Base-by-base conservation (phyloP, 64 coral and sea anemone species). In the Porites australiensis region DNA sequence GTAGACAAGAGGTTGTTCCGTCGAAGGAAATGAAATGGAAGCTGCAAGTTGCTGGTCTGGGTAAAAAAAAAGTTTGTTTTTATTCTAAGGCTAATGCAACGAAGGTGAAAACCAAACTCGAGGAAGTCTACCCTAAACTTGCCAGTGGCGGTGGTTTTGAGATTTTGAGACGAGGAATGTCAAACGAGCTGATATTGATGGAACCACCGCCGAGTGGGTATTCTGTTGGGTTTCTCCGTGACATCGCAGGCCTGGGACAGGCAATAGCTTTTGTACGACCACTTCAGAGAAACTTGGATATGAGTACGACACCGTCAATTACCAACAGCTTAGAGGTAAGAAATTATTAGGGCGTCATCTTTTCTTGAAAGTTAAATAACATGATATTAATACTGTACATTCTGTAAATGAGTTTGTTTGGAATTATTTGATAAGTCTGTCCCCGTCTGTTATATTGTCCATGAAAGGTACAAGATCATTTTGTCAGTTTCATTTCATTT, bases 1-100 rank as follows among this genome's bases (percentile, higher is more conserved):
- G 58, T 68, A 13, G 78, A 44, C 20, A 82, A 82, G 77, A 65
- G 70, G 48, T 82, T 37, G 89, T 77, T 77, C 89, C 89, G 22
- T 72, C 89, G 51, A 91, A 91, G 44, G 47, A 58, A 50, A 82
- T 82, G 77, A 80, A 91, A 82, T 58, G 58, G 76, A 80, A 82
- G 77, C 77, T 90, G 20, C 88, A 90, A 81, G 13, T 11, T 1
- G 88, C 88, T 69, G 77, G 66, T 67, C 72, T 90, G 73, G 88
- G 88, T 15, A 65, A 78, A 18, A 89, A 89, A 64, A 90, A 54
- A 50, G 13, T 81, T 12, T 64, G 75, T 3, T 79, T 90, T 67
- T 11, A 14, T 79, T 80, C 22, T 53, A 90, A 80, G 18, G 88
- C 75, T 46, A 67, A 79, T 54, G 75, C 88, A 50, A 52, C 75